A percentile compares a stretch with the other conserved stretches of the same genome.
Conservation (phyloP, 2,113 vertebrate genomes). For the Tupaia chinensis region DNA sequence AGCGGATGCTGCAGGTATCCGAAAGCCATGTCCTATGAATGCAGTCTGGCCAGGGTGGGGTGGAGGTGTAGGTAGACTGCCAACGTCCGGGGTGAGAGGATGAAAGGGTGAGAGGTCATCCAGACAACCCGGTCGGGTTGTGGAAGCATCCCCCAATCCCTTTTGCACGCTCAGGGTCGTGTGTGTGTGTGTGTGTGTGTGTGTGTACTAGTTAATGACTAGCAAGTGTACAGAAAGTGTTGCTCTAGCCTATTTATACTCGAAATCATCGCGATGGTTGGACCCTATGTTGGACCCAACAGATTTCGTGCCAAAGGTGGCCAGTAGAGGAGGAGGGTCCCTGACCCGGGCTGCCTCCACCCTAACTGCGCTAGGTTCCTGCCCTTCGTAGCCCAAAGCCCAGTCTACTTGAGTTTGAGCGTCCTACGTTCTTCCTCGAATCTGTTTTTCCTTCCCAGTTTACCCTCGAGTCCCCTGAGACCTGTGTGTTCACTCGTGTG, state of each 20-base stretch:
- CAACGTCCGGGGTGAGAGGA: background rate
- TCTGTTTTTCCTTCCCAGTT: background rate
- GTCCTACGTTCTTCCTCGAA: background rate
- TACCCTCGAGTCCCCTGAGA: rapidly evolving
- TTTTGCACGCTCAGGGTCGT: background rate
- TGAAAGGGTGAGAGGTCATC: background rate
- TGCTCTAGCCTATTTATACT: background rate
- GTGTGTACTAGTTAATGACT: background rate
- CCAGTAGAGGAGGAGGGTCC: background rate
- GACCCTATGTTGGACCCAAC: no score
- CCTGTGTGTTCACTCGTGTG: background rate
- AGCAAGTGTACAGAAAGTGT: background rate
- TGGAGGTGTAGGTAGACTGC: background rate
- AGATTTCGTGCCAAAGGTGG: no score
- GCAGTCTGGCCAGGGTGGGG: rapidly evolving
- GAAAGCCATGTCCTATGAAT: background rate
- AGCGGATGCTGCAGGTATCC: background rate
- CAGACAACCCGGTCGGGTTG: background rate
- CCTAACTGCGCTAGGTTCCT: background rate
- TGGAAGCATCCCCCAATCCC: background rate
- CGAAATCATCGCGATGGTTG: background rate
- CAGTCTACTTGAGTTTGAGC: background rate
- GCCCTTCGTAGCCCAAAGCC: background rate
- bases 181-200: background rate
- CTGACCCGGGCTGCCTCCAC: background rate